Conservation (phyloP, 2,113 vertebrate species). For the Malurus alboscapulatus region DNA sequence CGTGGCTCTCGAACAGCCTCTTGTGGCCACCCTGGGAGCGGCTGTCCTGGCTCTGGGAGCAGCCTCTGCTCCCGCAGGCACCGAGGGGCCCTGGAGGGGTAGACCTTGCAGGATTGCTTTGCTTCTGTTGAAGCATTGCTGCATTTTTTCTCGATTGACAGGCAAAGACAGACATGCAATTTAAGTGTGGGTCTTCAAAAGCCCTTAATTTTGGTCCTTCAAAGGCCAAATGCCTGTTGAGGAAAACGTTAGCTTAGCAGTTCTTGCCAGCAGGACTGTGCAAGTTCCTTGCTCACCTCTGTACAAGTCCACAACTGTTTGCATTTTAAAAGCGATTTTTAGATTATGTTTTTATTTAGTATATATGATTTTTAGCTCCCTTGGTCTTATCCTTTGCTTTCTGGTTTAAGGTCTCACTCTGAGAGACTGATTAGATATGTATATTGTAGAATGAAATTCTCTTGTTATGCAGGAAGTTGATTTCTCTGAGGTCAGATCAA, state of each 20-base stretch:
- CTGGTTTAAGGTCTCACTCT: neutral
- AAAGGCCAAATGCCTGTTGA: neutral
- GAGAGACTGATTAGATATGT: neutral
- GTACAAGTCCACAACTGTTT: neutral
- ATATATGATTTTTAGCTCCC: neutral
- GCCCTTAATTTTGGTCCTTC: neutral
- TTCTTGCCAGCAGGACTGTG: neutral
- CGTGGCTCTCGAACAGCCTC: conserved; percentile 33
- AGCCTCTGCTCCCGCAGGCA: neutral
- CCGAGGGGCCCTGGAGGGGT: neutral
- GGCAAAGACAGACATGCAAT: neutral
- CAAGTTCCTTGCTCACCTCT: neutral
- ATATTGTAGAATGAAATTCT: neutral
- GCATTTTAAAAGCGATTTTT: neutral
- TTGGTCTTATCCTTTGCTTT: neutral
- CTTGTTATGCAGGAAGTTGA: neutral
- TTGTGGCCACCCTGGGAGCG: conserved; percentile 7
- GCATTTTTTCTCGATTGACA: neutral
- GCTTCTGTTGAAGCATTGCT: neutral
- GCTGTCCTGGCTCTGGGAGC: neutral
- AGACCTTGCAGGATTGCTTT: neutral
- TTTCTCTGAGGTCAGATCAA: neutral
- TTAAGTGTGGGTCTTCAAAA: neutral
- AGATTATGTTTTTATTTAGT: neutral
- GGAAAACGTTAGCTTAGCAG: neutral